Evolutionary conservation across 1,140 invertebrate genomes (phyloP).

Genomic region (Callitettix versicolor): DNA sequence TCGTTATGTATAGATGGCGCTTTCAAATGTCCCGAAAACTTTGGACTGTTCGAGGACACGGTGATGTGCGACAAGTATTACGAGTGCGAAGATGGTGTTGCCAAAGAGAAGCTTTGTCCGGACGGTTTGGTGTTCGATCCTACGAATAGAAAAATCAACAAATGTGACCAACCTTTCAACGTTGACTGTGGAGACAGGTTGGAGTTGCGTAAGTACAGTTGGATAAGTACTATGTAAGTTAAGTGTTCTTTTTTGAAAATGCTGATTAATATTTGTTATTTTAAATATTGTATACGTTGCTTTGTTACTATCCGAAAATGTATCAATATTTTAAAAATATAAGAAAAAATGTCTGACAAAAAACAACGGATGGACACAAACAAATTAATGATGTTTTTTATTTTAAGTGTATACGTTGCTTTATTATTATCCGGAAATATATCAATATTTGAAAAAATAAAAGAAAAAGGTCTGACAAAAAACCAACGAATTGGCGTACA

Average conservation of each 20-base stretch:
- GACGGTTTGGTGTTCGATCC: conserved; percentile 81
- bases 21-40: conserved; percentile 60
- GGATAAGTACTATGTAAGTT: too few relatives aligned
- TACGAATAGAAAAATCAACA: conserved; percentile 69
- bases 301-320: background rate
- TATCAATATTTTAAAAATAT: background rate
- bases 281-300: too few relatives aligned
- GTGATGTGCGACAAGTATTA: conserved; percentile 79
- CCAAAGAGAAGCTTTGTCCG: conserved; percentile 65
- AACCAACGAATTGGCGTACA: too few relatives aligned
- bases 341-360: conserved; percentile 13
- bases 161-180: conserved; percentile 83
- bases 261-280: too few relatives aligned
- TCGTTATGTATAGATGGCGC: conserved; percentile 3
- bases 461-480: too few relatives aligned
- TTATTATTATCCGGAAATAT: too few relatives aligned
- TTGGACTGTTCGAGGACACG: conserved; percentile 67
- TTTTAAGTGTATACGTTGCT: too few relatives aligned
- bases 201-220: conserved; percentile 83
- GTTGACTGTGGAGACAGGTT: conserved; percentile 76
- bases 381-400: too few relatives aligned
- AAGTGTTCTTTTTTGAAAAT: too few relatives aligned
- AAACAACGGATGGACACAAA: too few relatives aligned
- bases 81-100: conserved; percentile 60
- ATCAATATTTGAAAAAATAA: too few relatives aligned